Evolutionary conservation across 1,140 invertebrate species (phyloP).

Genomic region (Caligus rogercresseyi): DNA sequence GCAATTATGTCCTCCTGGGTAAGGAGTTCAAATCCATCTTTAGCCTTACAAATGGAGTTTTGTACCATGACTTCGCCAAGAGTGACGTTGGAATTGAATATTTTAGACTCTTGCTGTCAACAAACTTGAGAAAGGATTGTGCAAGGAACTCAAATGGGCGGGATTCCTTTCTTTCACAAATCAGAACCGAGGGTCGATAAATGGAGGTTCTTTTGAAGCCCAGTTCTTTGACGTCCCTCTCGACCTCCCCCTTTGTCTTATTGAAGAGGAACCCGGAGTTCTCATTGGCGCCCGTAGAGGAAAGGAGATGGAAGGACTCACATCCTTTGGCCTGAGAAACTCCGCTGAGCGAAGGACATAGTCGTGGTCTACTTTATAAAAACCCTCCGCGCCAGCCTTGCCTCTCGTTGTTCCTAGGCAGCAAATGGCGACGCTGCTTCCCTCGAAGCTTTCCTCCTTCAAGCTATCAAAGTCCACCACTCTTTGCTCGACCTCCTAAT

Average conservation of each 20-base stretch:
- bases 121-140: not conserved
- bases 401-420: constrained; percentile 37
- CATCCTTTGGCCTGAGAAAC: constrained; percentile 33
- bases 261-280: constrained; percentile 27
- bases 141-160: constrained; percentile 23
- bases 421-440: constrained; percentile 33
- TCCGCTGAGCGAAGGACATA: constrained; percentile 35
- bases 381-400: constrained; percentile 35
- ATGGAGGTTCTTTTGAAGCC: constrained; percentile 27
- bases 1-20: not conserved
- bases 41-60: not conserved
- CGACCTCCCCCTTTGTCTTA: constrained; percentile 28
- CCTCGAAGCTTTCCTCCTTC: constrained; percentile 32
- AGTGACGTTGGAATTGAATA: not conserved
- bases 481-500: constrained; percentile 29
- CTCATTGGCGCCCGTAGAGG: constrained; percentile 29
- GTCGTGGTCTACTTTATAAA: constrained; percentile 37
- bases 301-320: constrained; percentile 34
- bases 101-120: constrained; percentile 1
- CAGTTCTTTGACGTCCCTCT: constrained; percentile 26
- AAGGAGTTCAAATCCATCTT: not conserved
- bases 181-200: constrained; percentile 27
- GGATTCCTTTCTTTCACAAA: constrained; percentile 27
- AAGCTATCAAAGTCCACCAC: constrained; percentile 40
- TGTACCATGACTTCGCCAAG: not conserved